Conservation (phyloP, 2,797 vertebrate species). For the Micropoecilia bifurca region DNA sequence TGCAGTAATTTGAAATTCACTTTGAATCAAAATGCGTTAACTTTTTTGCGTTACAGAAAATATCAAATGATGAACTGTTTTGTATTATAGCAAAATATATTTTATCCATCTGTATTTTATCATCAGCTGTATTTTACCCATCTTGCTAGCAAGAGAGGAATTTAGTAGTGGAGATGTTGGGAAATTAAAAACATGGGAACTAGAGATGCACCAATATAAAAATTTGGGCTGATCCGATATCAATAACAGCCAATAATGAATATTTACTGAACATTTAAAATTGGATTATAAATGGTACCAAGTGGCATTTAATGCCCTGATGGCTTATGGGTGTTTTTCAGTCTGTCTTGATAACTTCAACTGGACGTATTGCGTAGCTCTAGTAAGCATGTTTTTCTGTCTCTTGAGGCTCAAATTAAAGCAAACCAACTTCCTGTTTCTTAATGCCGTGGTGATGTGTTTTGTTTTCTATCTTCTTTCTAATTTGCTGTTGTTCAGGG, state of each 20-base stretch:
- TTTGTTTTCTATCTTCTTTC: conserved; percentile 26
- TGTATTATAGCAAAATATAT: not conserved
- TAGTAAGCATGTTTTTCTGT: not conserved
- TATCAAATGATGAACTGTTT: not conserved
- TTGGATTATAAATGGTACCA: too few relatives aligned
- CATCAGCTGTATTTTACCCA: not conserved
- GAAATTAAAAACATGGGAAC: too few relatives aligned
- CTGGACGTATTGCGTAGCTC: not conserved
- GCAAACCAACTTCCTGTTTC: not conserved
- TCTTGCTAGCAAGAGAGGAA: not conserved
- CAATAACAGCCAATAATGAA: too few relatives aligned
- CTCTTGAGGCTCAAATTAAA: not conserved
- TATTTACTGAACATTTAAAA: too few relatives aligned
- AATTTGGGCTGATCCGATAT: too few relatives aligned
- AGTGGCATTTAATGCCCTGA: too few relatives aligned
- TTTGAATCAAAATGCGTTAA: not conserved
- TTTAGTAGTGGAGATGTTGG: not conserved
- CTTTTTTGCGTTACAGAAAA: not conserved
- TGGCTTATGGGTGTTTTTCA: too few relatives aligned
- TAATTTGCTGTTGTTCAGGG: conserved; percentile 28
- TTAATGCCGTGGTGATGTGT: conserved; percentile 32
- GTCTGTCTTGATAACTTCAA: not conserved
- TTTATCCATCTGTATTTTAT: too few relatives aligned
- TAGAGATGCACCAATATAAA: too few relatives aligned
- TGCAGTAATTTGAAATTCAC: not conserved